A percentile compares a stretch with the other conserved stretches of the same genome.
These are phyloP conservation scores for Galeruca laticollis DNA, from an alignment of 2,888 invertebrate species.

Conservation along the genomic window DNA sequence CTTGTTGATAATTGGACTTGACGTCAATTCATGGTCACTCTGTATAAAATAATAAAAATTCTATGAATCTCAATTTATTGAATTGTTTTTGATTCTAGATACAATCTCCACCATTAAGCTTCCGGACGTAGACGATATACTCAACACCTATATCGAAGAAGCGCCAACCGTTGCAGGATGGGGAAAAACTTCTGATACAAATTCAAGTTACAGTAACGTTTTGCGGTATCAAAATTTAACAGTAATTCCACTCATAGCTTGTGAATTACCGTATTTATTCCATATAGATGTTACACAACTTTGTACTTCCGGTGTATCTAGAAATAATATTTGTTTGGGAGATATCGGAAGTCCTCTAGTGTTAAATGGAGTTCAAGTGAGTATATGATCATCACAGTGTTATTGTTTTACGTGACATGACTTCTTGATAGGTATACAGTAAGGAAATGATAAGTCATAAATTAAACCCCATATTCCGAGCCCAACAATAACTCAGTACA, in stretches of 20 bases:
- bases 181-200: slow-evolving; percentile 45
- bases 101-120: slow-evolving; percentile 28
- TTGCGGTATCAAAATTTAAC: slow-evolving; percentile 40
- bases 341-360: slow-evolving; percentile 47
- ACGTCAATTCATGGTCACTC: no score
- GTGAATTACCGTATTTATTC: slow-evolving; percentile 41
- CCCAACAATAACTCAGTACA: no score
- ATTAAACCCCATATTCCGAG: no score
- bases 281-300: slow-evolving; percentile 38
- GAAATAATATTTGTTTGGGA: slow-evolving; percentile 46
- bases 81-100: slow-evolving; percentile 35
- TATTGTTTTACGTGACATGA: no score
- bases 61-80: no score
- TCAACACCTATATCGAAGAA: slow-evolving; percentile 35
- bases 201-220: slow-evolving; percentile 29
- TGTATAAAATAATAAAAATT: no score
- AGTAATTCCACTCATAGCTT: slow-evolving; percentile 41
- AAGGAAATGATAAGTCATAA: no score
- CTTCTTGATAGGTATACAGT: no score
- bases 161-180: slow-evolving; percentile 43
- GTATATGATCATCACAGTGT: not conserved
- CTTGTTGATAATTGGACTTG: no score
- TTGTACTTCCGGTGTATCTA: slow-evolving; percentile 41
- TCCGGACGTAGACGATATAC: slow-evolving; percentile 35
- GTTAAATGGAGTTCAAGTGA: slow-evolving; percentile 44